Percentiles rank a stretch among this genome's conserved stretches.
Evolutionary conservation across 2,113 vertebrate genomes (phyloP).

Genomic region (Salminus brasiliensis): DNA sequence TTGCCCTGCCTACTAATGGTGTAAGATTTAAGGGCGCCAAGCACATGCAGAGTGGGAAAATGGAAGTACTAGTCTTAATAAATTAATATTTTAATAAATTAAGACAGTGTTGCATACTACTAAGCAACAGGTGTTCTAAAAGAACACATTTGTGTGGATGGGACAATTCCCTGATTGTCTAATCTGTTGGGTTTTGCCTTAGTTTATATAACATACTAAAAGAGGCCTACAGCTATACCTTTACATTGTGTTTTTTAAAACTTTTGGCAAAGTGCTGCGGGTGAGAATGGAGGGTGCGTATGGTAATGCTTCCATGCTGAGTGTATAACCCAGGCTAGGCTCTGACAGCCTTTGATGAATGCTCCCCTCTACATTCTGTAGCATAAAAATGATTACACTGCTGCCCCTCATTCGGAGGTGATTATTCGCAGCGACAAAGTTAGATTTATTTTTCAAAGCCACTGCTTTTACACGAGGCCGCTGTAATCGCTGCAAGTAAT

Average conservation of each 20-base stretch:
- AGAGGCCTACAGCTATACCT: neutral
- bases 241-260: neutral
- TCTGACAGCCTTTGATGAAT: slow-evolving; percentile 68
- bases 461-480: slow-evolving; percentile 15
- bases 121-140: too few relatives aligned
- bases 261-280: neutral
- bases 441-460: slow-evolving; percentile 56
- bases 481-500: slow-evolving; percentile 23
- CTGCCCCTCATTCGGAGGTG: slow-evolving; percentile 45
- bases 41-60: too few relatives aligned
- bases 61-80: too few relatives aligned
- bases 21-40: too few relatives aligned
- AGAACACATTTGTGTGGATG: too few relatives aligned
- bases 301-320: slow-evolving; percentile 57
- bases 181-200: neutral
- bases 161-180: neutral
- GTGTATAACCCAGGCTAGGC: slow-evolving; percentile 54
- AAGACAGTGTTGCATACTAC: too few relatives aligned
- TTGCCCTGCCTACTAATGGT: too few relatives aligned
- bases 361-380: slow-evolving; percentile 54
- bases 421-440: slow-evolving; percentile 64
- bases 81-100: too few relatives aligned
- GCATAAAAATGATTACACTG: slow-evolving; percentile 60
- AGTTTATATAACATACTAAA: too few relatives aligned
- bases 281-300: slow-evolving; percentile 21